phyloP scores from a whole-genome alignment of 1,140 invertebrate genomes.

The Phenacoccus solenopsis region DNA sequence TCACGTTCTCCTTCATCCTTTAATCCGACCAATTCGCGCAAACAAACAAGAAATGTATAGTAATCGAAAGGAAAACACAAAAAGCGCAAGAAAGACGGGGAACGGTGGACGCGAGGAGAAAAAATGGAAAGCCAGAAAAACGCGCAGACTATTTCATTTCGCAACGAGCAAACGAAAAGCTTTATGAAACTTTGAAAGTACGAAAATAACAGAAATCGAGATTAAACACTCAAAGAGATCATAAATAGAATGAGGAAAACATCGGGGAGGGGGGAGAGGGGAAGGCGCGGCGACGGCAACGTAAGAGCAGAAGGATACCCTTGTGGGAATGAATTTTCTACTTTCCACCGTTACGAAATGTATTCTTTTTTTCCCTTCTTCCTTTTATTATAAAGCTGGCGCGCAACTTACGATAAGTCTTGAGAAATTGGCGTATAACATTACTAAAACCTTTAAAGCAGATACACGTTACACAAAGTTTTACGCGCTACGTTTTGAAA shows the following conservation, averaged over 20 bases:
- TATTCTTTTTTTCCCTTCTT: not conserved
- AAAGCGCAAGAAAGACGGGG: not conserved
- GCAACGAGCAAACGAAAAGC: not conserved
- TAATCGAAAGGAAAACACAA: not conserved
- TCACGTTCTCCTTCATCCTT: too few relatives aligned
- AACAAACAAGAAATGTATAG: too few relatives aligned
- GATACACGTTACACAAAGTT: not conserved
- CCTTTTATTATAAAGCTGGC: constrained; percentile 1
- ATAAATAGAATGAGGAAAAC: not conserved
- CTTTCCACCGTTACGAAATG: not conserved
- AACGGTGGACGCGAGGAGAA: not conserved
- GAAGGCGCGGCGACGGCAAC: too few relatives aligned
- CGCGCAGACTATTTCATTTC: not conserved
- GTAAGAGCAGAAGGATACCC: not conserved
- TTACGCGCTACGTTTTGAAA: not conserved
- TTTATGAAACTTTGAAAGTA: not conserved
- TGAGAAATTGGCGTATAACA: constrained; percentile 1
- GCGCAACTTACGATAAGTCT: constrained; percentile 1
- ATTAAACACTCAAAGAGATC: constrained; percentile 2
- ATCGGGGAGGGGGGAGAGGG: not conserved
- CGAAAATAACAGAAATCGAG: constrained; percentile 1
- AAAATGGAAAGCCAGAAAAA: not conserved
- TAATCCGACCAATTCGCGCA: not conserved
- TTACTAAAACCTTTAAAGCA: not conserved
- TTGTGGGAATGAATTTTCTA: constrained; percentile 2